Evolutionary conservation across 2,797 vertebrate species (phyloP).

Genomic region (Fundulus diaphanus): DNA sequence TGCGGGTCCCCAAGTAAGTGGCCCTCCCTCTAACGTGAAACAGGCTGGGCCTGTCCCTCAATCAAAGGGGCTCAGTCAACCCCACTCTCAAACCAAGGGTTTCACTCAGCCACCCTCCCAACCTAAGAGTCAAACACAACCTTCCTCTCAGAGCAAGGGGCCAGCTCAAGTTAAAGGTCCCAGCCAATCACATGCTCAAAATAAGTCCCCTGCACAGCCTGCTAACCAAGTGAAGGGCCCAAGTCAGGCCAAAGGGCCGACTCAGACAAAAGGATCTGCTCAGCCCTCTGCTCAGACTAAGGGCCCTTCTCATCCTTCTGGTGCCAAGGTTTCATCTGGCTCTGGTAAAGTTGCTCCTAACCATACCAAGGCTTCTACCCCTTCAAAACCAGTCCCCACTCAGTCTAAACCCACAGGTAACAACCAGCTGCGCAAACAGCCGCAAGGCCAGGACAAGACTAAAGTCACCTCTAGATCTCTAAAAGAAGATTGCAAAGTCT

Average conservation of each 20-base stretch:
- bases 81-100: slow-evolving; percentile 66
- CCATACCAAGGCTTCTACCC: slow-evolving; percentile 71
- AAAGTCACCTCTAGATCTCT: slow-evolving; percentile 77
- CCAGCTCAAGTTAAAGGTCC: slow-evolving; percentile 63
- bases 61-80: slow-evolving; percentile 74
- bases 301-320: slow-evolving; percentile 62
- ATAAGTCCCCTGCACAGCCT: slow-evolving; percentile 61
- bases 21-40: slow-evolving; percentile 83
- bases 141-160: slow-evolving; percentile 62
- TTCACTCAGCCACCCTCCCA: slow-evolving; percentile 58
- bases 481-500: slow-evolving; percentile 83
- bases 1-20: slow-evolving; percentile 84
- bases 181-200: slow-evolving; percentile 62
- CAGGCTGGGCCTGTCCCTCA: slow-evolving; percentile 82
- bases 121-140: slow-evolving; percentile 61
- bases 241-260: slow-evolving; percentile 65
- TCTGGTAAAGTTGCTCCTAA: slow-evolving; percentile 66
- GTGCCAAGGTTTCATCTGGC: slow-evolving; percentile 58
- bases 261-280: slow-evolving; percentile 69
- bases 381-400: slow-evolving; percentile 73
- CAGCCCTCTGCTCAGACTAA: slow-evolving; percentile 67
- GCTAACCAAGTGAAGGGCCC: slow-evolving; percentile 67
- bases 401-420: slow-evolving; percentile 81
- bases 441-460: slow-evolving; percentile 80
- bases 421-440: slow-evolving; percentile 80